A percentile compares a stretch with the other conserved stretches of the same genome.
Conservation (phyloP, 2,797 vertebrate species). For the Crenichthys baileyi region DNA sequence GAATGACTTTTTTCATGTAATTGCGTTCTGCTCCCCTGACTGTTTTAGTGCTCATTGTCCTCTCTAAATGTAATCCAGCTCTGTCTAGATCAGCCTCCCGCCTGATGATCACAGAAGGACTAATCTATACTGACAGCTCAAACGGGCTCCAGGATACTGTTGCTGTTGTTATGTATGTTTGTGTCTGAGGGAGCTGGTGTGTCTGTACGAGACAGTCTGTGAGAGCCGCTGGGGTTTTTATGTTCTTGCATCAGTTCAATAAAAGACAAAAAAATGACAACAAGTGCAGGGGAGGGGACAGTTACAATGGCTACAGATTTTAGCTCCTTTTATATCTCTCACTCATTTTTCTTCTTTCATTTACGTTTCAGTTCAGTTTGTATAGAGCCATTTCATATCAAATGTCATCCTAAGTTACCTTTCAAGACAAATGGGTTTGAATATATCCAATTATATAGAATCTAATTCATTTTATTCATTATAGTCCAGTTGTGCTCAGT, state of each 20-base stretch:
- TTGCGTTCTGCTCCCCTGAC: not conserved
- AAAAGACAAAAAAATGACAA: conserved; percentile 28
- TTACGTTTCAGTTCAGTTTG: conserved; percentile 25
- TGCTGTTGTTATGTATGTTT: conserved; percentile 19
- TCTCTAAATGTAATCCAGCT: conserved; percentile 50
- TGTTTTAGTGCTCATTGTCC: conserved; percentile 7
- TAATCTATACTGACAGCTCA: conserved; percentile 55
- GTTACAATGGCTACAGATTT: conserved; percentile 78
- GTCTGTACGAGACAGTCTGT: conserved; percentile 15
- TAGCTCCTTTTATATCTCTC: conserved; percentile 26
- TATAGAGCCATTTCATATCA: not conserved
- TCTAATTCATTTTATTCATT: not conserved
- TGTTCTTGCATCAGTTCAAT: conserved; percentile 53
- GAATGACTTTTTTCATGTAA: too few relatives aligned
- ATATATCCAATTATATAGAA: not conserved
- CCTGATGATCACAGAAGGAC: conserved; percentile 32
- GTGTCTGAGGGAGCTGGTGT: conserved; percentile 8
- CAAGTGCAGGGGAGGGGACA: conserved; percentile 47
- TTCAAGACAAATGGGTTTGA: not conserved
- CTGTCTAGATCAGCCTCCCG: conserved; percentile 35
- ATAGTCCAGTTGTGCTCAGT: not conserved
- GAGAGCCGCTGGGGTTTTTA: conserved; percentile 43
- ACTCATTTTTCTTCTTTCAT: conserved; percentile 3
- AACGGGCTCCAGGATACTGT: conserved; percentile 32
- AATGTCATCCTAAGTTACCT: not conserved